phyloP scores from a whole-genome alignment of 2,888 invertebrate species.

The Hylaea fasciaria region DNA sequence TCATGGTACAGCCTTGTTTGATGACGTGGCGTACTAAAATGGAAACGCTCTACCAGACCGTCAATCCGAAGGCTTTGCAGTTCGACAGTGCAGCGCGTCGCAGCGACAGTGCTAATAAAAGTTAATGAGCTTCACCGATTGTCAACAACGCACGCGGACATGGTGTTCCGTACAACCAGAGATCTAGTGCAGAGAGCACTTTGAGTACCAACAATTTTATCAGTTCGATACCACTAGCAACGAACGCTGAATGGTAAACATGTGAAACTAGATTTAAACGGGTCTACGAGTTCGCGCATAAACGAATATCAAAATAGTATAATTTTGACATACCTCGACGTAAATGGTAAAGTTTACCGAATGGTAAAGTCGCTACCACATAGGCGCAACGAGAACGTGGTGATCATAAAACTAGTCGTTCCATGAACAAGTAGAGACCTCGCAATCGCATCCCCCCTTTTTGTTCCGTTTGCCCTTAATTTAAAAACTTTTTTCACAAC shows the following conservation, averaged over 20 bases:
- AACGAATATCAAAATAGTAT: too few relatives aligned
- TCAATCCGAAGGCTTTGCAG: conserved; percentile 54
- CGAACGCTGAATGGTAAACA: not conserved
- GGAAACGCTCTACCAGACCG: conserved; percentile 47
- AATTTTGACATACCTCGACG: too few relatives aligned
- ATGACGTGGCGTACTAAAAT: conserved; percentile 41
- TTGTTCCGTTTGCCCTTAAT: too few relatives aligned
- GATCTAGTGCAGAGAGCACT: conserved; percentile 32
- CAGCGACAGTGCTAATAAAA: conserved; percentile 66
- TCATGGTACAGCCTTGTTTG: too few relatives aligned
- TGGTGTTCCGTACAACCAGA: conserved; percentile 44
- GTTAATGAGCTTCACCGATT: conserved; percentile 67
- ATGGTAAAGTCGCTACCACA: too few relatives aligned
- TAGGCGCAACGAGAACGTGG: too few relatives aligned
- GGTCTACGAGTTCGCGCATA: not conserved
- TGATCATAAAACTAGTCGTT: too few relatives aligned
- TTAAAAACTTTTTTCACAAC: too few relatives aligned
- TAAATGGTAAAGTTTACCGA: too few relatives aligned
- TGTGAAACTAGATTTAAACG: too few relatives aligned
- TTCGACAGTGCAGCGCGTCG: conserved; percentile 19
- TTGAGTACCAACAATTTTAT: not conserved
- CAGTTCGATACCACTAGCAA: not conserved
- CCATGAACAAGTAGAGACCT: too few relatives aligned
- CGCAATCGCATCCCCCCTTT: too few relatives aligned
- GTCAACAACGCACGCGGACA: conserved; percentile 54